Percentiles rank a stretch among this genome's conserved stretches.
These are phyloP conservation scores for Clostera curtula DNA, from an alignment of 2,888 invertebrate genomes.

Conservation along the genomic window DNA sequence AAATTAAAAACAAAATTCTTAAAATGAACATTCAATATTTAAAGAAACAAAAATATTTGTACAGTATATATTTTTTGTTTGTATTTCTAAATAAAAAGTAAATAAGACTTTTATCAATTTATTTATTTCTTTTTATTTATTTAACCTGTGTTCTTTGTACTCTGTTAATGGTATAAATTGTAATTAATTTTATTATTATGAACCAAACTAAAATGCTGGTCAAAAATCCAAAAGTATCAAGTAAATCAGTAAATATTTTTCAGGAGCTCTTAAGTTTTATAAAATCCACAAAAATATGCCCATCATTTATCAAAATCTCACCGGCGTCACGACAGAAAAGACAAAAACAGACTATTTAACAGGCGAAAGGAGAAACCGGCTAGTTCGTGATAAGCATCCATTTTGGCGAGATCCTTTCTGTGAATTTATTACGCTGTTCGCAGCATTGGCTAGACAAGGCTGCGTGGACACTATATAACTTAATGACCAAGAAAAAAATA, in stretches of 20 bases:
- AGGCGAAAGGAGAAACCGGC: conserved; percentile 18
- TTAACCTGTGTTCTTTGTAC: too few relatives aligned
- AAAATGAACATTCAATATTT: too few relatives aligned
- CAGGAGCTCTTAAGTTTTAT: neutral
- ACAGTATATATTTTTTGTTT: too few relatives aligned
- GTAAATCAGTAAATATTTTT: neutral
- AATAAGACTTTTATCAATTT: too few relatives aligned
- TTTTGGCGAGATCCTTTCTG: conserved; percentile 30
- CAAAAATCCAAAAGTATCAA: neutral
- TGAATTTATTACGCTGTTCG: conserved; percentile 38
- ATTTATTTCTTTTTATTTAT: too few relatives aligned
- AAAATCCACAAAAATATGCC: conserved; percentile 5
- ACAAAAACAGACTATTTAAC: conserved; percentile 40
- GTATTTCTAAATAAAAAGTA: too few relatives aligned
- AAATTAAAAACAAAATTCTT: too few relatives aligned
- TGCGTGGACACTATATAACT: conserved; percentile 3
- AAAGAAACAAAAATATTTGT: too few relatives aligned
- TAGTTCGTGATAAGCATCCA: conserved; percentile 44
- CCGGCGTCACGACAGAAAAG: conserved; percentile 11
- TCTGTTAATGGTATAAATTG: too few relatives aligned
- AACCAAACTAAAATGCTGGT: too few relatives aligned
- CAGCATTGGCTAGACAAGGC: conserved; percentile 29
- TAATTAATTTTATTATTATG: too few relatives aligned
- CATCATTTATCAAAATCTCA: conserved; percentile 15
- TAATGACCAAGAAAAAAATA: neutral